phyloP scores from a whole-genome alignment of 2,888 invertebrate species.

The Formica aserva region DNA sequence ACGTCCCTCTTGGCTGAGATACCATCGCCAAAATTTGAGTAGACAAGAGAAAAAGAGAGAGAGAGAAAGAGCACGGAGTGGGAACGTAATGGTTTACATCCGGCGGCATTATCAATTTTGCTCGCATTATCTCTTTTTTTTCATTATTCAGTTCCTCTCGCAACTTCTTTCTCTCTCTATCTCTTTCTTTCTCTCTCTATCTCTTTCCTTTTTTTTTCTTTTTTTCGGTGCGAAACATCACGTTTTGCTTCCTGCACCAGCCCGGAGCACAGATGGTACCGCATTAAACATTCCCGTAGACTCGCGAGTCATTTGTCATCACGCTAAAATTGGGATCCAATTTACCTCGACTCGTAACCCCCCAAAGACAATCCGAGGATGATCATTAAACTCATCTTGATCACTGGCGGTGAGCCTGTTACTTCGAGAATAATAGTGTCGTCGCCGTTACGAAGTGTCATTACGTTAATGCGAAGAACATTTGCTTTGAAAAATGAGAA shows the following conservation, averaged over 20 bases:
- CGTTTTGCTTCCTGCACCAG: constrained; percentile 69
- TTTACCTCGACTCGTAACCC: constrained; percentile 64
- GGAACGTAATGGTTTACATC: constrained; percentile 80
- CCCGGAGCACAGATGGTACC: constrained; percentile 74
- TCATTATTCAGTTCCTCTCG: constrained; percentile 41
- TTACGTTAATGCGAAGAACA: constrained; percentile 66
- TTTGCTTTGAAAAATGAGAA: constrained; percentile 55
- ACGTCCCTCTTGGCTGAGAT: constrained; percentile 60
- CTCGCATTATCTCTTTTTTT: constrained; percentile 77
- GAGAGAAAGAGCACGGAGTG: constrained; percentile 37
- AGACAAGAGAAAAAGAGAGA: constrained; percentile 47
- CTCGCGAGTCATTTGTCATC: constrained; percentile 76
- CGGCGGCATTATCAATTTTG: constrained; percentile 82
- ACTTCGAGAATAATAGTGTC: constrained; percentile 47
- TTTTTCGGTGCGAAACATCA: constrained; percentile 48
- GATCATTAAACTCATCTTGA: constrained; percentile 72
- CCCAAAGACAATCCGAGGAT: constrained; percentile 71
- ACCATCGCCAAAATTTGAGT: constrained; percentile 64
- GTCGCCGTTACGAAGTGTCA: constrained; percentile 63
- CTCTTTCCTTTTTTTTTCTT: constrained; percentile 61
- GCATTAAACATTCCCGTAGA: constrained; percentile 75
- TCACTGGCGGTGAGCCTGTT: constrained; percentile 62
- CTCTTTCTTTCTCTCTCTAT: constrained; percentile 44
- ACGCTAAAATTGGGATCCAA: constrained; percentile 71
- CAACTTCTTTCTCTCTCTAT: constrained; percentile 35